Conservation (phyloP, 2,888 invertebrate species). For the Dusona sp. region DNA sequence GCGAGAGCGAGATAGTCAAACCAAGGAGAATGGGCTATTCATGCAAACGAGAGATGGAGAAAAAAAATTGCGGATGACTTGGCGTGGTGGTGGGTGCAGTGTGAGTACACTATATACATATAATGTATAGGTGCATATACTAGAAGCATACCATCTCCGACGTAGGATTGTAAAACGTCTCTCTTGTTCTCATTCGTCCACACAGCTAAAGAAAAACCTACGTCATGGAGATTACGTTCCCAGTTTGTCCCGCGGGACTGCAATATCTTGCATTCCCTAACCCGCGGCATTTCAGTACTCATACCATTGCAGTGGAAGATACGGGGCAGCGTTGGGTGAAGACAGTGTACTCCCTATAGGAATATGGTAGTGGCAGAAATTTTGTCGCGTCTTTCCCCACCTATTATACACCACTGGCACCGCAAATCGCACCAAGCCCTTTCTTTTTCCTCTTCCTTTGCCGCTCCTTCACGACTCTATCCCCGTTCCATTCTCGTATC, state of each 20-base stretch:
- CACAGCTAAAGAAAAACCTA: slow-evolving; percentile 64
- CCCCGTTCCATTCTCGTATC: slow-evolving; percentile 27
- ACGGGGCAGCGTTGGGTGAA: not conserved
- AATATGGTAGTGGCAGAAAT: slow-evolving; percentile 22
- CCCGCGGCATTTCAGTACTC: slow-evolving; percentile 67
- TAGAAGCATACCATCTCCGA: slow-evolving; percentile 46
- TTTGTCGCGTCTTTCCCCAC: slow-evolving; percentile 44
- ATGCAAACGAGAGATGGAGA: slow-evolving; percentile 76
- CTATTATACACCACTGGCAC: slow-evolving; percentile 53
- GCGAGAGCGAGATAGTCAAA: slow-evolving; percentile 79
- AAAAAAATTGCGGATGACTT: slow-evolving; percentile 77
- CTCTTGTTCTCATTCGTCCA: slow-evolving; percentile 47
- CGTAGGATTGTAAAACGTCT: slow-evolving; percentile 82
- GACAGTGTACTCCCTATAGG: not conserved
- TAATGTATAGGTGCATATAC: slow-evolving; percentile 4
- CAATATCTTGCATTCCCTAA: slow-evolving; percentile 84
- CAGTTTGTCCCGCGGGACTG: slow-evolving; percentile 84
- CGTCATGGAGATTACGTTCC: slow-evolving; percentile 84
- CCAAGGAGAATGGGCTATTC: slow-evolving; percentile 84
- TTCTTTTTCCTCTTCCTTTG: slow-evolving; percentile 30
- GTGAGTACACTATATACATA: slow-evolving; percentile 30
- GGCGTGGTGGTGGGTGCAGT: slow-evolving; percentile 77
- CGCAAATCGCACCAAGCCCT: slow-evolving; percentile 31
- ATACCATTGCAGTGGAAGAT: slow-evolving; percentile 43
- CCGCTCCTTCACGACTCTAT: slow-evolving; percentile 19